Conservation (phyloP, 2,888 invertebrate genomes). For the Nomada goodeniana region DNA sequence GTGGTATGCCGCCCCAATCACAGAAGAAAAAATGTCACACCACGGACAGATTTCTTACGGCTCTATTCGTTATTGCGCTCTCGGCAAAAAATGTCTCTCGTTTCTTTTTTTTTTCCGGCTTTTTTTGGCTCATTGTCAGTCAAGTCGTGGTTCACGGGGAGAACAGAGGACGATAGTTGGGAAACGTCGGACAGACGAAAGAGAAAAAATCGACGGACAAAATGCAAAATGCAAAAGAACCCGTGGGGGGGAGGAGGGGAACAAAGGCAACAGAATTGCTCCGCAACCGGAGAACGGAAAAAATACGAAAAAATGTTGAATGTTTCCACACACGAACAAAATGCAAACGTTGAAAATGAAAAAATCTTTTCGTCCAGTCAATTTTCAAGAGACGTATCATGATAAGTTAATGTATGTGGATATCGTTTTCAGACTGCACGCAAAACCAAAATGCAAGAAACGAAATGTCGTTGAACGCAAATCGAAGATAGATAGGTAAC, state of each 20-base stretch:
- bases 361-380: background rate
- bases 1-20: conserved; percentile 94
- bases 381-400: background rate
- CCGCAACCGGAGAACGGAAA: conserved; percentile 15
- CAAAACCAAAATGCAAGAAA: conserved; percentile 31
- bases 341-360: conserved; percentile 32
- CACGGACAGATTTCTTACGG: conserved; percentile 85
- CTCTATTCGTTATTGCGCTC: conserved; percentile 73
- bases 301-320: background rate
- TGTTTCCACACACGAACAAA: conserved; percentile 15
- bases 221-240: conserved; percentile 43
- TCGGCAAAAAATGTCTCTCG: conserved; percentile 75
- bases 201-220: conserved; percentile 21
- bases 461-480: too few relatives aligned
- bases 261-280: conserved; percentile 5
- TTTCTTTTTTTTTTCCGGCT: conserved; percentile 49
- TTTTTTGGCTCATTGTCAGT: conserved; percentile 65
- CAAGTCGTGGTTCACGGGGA: conserved; percentile 69
- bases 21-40: conserved; percentile 95
- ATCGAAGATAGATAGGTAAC: background rate
- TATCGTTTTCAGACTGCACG: background rate
- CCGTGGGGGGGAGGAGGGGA: background rate
- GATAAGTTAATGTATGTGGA: background rate
- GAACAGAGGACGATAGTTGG: conserved; percentile 57
- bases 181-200: conserved; percentile 40